Evolutionary conservation across 1,140 invertebrate genomes (phyloP).

Genomic region (Laupala kohalensis): DNA sequence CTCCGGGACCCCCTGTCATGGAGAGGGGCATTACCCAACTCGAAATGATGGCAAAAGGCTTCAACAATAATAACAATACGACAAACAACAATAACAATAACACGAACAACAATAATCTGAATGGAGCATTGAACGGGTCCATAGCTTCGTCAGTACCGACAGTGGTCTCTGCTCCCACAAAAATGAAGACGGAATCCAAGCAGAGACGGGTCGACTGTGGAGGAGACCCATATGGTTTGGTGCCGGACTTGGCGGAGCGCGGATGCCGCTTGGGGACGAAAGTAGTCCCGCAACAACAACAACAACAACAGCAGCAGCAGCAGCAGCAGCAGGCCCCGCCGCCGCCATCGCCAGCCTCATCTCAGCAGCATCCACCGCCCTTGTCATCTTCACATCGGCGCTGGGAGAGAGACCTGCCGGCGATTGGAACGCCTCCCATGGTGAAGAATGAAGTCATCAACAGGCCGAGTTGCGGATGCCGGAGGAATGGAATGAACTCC

Average conservation of each 20-base stretch:
- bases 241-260: too few relatives aligned
- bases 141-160: neutral
- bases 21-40: conserved; percentile 15
- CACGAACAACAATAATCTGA: conserved; percentile 1
- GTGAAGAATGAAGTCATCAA: conserved; percentile 5
- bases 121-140: neutral
- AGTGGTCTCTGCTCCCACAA: neutral
- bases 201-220: conserved; percentile 1
- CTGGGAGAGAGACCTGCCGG: conserved; percentile 4
- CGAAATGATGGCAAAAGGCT: conserved; percentile 14
- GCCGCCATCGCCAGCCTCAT: too few relatives aligned
- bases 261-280: too few relatives aligned
- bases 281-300: too few relatives aligned
- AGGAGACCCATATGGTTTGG: neutral
- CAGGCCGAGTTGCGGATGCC: conserved; percentile 9
- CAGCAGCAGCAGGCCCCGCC: neutral
- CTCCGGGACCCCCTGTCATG: neutral
- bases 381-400: neutral
- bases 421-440: neutral
- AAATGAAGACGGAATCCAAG: conserved; percentile 6
- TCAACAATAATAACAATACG: conserved; percentile 11
- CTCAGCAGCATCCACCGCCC: neutral
- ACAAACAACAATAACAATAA: conserved; percentile 11
- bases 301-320: neutral
- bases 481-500: neutral